A percentile compares a stretch with the other conserved stretches of the same genome.
phyloP scores from a whole-genome alignment of 2,113 vertebrate genomes.

The Delphinus delphis region DNA sequence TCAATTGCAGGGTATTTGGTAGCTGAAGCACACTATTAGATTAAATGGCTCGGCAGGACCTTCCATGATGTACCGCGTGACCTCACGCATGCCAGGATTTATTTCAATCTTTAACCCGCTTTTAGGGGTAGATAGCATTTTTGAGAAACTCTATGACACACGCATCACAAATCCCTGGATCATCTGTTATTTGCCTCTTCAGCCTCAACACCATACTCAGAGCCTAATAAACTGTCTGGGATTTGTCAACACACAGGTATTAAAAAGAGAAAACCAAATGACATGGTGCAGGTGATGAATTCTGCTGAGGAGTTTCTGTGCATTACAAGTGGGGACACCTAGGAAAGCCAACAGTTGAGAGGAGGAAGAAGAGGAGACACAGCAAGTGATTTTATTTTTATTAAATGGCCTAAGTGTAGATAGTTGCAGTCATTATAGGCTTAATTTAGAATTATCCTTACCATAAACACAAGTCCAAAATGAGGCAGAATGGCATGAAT shows the following conservation, averaged over 20 bases:
- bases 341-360: background rate
- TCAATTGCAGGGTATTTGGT: background rate
- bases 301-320: background rate
- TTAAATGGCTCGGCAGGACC: background rate
- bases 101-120: constrained; percentile 23
- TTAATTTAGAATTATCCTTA: constrained; percentile 23
- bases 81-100: background rate
- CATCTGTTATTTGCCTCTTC: background rate
- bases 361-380: background rate
- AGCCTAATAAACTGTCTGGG: background rate
- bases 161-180: background rate
- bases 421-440: background rate
- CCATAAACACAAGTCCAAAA: background rate
- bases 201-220: background rate
- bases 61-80: background rate
- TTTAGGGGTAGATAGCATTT: background rate
- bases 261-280: background rate
- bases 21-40: background rate
- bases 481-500: background rate
- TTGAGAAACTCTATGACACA: background rate
- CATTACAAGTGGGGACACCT: background rate
- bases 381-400: background rate
- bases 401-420: background rate
- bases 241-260: constrained; percentile 13
- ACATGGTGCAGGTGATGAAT: background rate